Conservation (phyloP, 2,797 vertebrate genomes). For the Crocidura indochinensis region DNA sequence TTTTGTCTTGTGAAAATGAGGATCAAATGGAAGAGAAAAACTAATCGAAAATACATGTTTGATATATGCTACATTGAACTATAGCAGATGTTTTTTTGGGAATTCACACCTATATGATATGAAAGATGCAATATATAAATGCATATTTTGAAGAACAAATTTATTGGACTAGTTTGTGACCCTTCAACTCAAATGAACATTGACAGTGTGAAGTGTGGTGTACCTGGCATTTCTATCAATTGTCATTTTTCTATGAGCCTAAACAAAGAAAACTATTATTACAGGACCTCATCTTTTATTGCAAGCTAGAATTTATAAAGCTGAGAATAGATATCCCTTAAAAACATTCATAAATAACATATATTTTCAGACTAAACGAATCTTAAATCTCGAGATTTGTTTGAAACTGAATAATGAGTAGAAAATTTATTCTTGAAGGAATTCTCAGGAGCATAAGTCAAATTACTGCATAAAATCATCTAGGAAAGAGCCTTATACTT, state of each 20-base stretch:
- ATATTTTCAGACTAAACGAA: constrained; percentile 33
- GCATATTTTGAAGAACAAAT: neutral
- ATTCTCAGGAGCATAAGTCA: neutral
- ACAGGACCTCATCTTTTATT: neutral
- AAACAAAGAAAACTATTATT: constrained; percentile 41
- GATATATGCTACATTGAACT: neutral
- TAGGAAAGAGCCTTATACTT: neutral
- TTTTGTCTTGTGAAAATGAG: constrained; percentile 37
- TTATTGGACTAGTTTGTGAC: neutral
- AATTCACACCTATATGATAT: neutral
- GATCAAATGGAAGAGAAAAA: constrained; percentile 12
- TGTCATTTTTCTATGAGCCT: neutral
- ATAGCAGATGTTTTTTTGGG: neutral
- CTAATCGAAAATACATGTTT: neutral
- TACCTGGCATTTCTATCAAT: neutral
- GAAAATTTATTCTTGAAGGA: constrained; percentile 32
- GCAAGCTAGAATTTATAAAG: constrained; percentile 9
- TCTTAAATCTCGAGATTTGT: constrained; percentile 32
- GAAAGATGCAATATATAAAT: neutral
- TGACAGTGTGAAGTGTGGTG: neutral
- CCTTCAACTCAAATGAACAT: neutral
- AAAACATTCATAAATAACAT: neutral
- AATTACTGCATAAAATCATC: neutral
- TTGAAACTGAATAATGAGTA: constrained; percentile 15
- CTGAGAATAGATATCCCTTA: neutral